Evolutionary conservation across 2,113 vertebrate genomes (phyloP).

Genomic region (Saimiri boliviensis): DNA sequence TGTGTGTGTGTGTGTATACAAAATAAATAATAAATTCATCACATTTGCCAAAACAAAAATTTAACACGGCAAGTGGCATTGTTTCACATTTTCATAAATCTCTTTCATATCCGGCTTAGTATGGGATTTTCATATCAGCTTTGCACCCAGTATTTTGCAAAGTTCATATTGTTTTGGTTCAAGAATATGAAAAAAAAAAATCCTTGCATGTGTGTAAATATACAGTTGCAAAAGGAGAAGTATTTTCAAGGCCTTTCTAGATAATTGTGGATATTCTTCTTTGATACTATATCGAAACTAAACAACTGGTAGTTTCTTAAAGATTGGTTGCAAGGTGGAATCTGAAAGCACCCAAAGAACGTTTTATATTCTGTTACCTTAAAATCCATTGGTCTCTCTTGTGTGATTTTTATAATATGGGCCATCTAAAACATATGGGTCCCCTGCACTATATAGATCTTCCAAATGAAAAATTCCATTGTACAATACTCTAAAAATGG

Average conservation of each 20-base stretch:
- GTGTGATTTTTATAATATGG: not conserved
- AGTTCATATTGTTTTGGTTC: not conserved
- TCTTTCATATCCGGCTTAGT: not conserved
- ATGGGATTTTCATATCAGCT: not conserved
- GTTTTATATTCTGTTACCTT: not conserved
- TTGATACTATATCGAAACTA: not conserved
- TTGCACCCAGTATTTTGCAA: not conserved
- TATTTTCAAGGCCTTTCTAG: not conserved
- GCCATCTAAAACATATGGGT: not conserved
- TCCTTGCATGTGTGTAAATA: not conserved
- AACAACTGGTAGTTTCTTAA: not conserved
- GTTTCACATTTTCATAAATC: not conserved
- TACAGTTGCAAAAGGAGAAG: not conserved
- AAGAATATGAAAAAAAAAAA: not conserved
- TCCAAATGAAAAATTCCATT: not conserved
- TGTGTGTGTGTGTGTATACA: not conserved
- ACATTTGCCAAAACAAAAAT: not conserved
- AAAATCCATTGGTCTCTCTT: not conserved
- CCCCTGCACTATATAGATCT: not conserved
- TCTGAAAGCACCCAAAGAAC: not conserved
- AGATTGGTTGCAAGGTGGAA: not conserved
- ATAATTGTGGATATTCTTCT: not conserved
- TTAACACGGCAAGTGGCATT: not conserved
- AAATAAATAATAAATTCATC: not conserved
- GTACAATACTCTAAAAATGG: not conserved